Conservation (phyloP, 2,888 invertebrate genomes). For the Acleris cristana region DNA sequence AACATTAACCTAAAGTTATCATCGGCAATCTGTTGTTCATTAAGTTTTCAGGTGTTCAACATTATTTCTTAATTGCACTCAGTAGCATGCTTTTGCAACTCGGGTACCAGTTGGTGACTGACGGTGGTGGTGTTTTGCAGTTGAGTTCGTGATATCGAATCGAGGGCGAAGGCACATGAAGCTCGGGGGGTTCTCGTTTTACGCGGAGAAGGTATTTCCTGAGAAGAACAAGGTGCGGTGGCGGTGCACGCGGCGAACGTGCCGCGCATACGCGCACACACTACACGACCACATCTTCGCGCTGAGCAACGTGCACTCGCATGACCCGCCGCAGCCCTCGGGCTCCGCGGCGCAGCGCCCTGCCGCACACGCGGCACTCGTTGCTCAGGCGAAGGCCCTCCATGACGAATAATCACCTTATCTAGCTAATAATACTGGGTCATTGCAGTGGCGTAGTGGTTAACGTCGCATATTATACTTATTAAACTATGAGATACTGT, state of each 20-base stretch:
- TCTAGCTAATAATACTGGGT: neutral
- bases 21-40: neutral
- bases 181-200: constrained; percentile 79
- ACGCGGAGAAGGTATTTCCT: constrained; percentile 80
- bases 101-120: constrained; percentile 49
- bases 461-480: no score
- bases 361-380: constrained; percentile 49
- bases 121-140: constrained; percentile 72
- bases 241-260: constrained; percentile 80
- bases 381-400: constrained; percentile 64
- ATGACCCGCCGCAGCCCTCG: constrained; percentile 59
- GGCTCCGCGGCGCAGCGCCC: constrained; percentile 48
- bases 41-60: no score
- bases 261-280: constrained; percentile 80
- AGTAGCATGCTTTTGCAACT: constrained; percentile 14
- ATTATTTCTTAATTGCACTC: no score
- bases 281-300: constrained; percentile 79
- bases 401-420: constrained; percentile 59
- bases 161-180: constrained; percentile 80
- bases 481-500: no score
- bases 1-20: neutral
- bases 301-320: constrained; percentile 77
- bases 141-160: constrained; percentile 82
- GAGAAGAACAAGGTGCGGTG: constrained; percentile 81
- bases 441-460: neutral